A percentile compares a stretch with the other conserved stretches of the same genome.
Evolutionary conservation across 1,140 invertebrate species (phyloP).

Genomic region (Sycobia sp.): DNA sequence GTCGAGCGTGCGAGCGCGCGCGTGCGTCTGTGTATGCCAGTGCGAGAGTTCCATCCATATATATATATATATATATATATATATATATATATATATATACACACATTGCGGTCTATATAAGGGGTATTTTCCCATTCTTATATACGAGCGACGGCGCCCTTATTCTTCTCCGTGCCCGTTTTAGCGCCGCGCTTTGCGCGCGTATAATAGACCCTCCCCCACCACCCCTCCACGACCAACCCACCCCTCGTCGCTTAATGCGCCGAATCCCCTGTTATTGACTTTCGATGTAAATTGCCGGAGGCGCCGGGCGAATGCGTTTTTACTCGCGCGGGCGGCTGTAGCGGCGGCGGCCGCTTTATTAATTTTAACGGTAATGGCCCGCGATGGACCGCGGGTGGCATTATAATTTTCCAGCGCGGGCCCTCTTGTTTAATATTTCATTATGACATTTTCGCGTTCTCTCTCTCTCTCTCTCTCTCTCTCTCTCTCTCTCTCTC

Average conservation of each 20-base stretch:
- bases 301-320: background rate
- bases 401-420: no score
- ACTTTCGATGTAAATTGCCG: slow-evolving; percentile 6
- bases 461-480: background rate
- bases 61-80: no score
- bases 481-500: background rate
- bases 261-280: background rate
- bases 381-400: no score
- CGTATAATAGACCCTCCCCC: background rate
- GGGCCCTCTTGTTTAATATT: background rate
- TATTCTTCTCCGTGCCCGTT: background rate
- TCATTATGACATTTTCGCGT: background rate
- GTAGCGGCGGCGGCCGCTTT: background rate
- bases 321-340: background rate
- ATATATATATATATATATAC: no score
- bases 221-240: background rate
- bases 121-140: no score
- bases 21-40: no score
- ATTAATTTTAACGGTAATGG: slow-evolving; percentile 24
- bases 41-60: no score
- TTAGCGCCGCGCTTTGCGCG: background rate
- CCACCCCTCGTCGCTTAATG: no score
- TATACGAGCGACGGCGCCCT: background rate
- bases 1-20: no score
- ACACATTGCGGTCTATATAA: no score